A percentile compares a stretch with the other conserved stretches of the same genome.
These are phyloP conservation scores for Hydraecia micacea DNA, from an alignment of 2,888 invertebrate species.

Conservation along the genomic window DNA sequence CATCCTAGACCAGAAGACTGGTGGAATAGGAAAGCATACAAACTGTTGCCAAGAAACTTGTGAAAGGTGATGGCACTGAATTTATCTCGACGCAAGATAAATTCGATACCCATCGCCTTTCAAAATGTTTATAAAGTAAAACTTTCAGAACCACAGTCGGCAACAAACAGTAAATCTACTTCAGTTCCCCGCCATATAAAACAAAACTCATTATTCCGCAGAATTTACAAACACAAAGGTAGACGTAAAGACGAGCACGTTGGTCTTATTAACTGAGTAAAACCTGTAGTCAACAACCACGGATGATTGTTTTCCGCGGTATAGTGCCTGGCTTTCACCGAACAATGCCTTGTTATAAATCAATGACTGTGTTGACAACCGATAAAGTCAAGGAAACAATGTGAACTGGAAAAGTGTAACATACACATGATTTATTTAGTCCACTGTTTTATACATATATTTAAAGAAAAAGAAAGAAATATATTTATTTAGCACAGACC, in stretches of 20 bases:
- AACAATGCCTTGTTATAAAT: constrained; percentile 79
- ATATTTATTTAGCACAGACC: no score
- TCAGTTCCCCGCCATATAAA: constrained; percentile 29
- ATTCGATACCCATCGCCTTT: not conserved
- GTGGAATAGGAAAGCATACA: constrained; percentile 3
- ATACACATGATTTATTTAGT: constrained; percentile 47
- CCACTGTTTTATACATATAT: constrained; percentile 41
- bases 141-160: constrained; percentile 11
- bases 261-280: constrained; percentile 68
- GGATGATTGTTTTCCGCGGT: constrained; percentile 73
- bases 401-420: constrained; percentile 57
- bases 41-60: not conserved
- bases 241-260: constrained; percentile 61
- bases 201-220: constrained; percentile 48
- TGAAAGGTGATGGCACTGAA: no score
- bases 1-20: not conserved
- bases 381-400: constrained; percentile 70
- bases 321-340: constrained; percentile 71
- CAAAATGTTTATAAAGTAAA: not conserved
- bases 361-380: constrained; percentile 65
- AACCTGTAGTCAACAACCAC: constrained; percentile 71
- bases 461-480: no score
- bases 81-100: not conserved
- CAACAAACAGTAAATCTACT: constrained; percentile 26
- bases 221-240: constrained; percentile 68